phyloP scores from a whole-genome alignment of 2,888 invertebrate species.

The Melanostoma scalare region DNA sequence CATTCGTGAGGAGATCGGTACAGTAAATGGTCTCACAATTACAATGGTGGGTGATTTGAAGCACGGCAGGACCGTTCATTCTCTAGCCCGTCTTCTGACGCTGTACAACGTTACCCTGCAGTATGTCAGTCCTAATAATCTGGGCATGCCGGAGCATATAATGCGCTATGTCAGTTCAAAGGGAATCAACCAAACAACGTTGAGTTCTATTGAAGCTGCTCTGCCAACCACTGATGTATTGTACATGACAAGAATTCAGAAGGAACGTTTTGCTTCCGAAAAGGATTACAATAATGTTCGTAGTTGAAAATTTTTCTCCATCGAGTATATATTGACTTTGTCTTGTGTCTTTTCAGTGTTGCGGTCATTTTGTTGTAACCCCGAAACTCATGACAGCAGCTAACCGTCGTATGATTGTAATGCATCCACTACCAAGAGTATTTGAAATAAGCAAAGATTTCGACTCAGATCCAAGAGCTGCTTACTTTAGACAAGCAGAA shows the following conservation, averaged over 20 bases:
- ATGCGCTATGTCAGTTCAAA: slow-evolving; percentile 89
- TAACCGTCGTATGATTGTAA: slow-evolving; percentile 95
- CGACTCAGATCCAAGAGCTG: slow-evolving; percentile 97
- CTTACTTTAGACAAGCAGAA: slow-evolving; percentile 99
- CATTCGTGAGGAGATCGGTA: slow-evolving; percentile 99
- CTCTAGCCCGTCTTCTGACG: slow-evolving; percentile 95
- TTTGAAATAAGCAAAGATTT: slow-evolving; percentile 97
- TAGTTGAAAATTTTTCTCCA: background rate
- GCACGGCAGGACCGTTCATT: slow-evolving; percentile 99
- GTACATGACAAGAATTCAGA: slow-evolving; percentile 99
- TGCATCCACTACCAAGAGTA: slow-evolving; percentile 98
- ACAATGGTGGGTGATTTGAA: slow-evolving; percentile 99
- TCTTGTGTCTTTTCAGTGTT: slow-evolving; percentile 84
- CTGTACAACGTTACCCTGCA: slow-evolving; percentile 96
- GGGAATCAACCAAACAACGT: slow-evolving; percentile 87
- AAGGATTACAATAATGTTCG: slow-evolving; percentile 93
- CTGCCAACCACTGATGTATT: slow-evolving; percentile 97
- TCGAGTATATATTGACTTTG: background rate
- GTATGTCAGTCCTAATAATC: slow-evolving; percentile 93
- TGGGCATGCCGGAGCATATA: slow-evolving; percentile 96
- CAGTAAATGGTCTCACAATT: slow-evolving; percentile 97
- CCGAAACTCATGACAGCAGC: slow-evolving; percentile 97
- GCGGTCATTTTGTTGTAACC: slow-evolving; percentile 94
- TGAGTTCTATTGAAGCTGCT: slow-evolving; percentile 90
- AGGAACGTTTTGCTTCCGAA: slow-evolving; percentile 92